phyloP scores from a whole-genome alignment of 2,888 invertebrate species.

The Leptogaster cylindrica region DNA sequence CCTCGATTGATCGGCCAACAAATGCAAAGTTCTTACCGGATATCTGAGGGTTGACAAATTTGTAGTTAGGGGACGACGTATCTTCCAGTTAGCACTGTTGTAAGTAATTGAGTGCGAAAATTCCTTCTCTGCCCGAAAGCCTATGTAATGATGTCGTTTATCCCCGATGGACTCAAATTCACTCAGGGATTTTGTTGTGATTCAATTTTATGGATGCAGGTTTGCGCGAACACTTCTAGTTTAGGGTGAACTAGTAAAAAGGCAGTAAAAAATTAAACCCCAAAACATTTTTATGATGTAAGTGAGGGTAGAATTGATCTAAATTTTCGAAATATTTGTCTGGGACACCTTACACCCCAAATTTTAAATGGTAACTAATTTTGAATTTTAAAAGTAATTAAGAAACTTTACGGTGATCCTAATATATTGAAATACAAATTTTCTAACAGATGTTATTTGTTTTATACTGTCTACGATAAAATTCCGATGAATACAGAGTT shows the following conservation, averaged over 20 bases:
- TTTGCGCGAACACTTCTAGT: not conserved
- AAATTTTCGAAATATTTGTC: too few relatives aligned
- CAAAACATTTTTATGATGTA: too few relatives aligned
- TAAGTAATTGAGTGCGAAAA: conserved; percentile 63
- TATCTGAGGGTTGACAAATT: conserved; percentile 1
- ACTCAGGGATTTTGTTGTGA: conserved; percentile 10
- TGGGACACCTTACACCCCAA: too few relatives aligned
- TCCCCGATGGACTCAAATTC: conserved; percentile 10
- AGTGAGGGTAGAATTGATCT: too few relatives aligned
- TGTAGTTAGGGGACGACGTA: not conserved
- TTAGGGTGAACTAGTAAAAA: not conserved
- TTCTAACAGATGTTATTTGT: too few relatives aligned
- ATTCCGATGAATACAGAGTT: too few relatives aligned
- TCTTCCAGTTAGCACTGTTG: conserved; percentile 59
- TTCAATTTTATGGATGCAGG: conserved; percentile 5
- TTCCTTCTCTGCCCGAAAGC: conserved; percentile 52
- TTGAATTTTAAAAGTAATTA: too few relatives aligned
- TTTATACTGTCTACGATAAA: too few relatives aligned
- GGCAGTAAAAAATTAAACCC: conserved; percentile 8
- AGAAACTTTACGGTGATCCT: too few relatives aligned
- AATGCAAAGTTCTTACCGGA: conserved; percentile 7
- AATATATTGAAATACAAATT: too few relatives aligned
- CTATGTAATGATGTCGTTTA: not conserved
- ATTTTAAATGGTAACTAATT: too few relatives aligned
- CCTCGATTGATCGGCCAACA: conserved; percentile 7